Base-by-base conservation (phyloP, 1,140 invertebrate genomes). In the Thalassaphorura encarpata region DNA sequence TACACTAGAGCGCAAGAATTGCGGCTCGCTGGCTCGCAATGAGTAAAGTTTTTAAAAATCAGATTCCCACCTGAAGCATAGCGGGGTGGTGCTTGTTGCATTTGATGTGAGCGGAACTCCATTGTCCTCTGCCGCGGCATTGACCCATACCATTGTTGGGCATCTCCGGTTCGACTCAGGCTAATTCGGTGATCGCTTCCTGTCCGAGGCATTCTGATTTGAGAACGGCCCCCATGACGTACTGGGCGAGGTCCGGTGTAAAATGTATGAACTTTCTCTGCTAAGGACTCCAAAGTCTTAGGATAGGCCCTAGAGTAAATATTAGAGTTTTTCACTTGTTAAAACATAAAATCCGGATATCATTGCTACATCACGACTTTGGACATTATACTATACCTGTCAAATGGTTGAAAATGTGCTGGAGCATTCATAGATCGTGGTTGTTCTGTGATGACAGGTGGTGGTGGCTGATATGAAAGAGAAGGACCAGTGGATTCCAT, bases 231-330 rank as follows among this genome's bases (percentile, higher is more conserved):
- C 41, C 74, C 72, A n/a, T 77, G 75, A 62, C 74, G 75, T 56
- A 65, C 53, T 36, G 33, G 71, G 66, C 27, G 79, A 73, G 57
- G 78, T 79, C 66, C 79, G 81, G 61, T 62, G 71, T 87, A 86
- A 70, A 85, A 87, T 42, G 86, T 85, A 69, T 90, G 87, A 46
- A 89, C 85, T 75, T 90, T 89, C 70, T 92, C 88, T 0, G 88
- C 87, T 2, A 92, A 75, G 66, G 86, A 90, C 69, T 92, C 88
- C 47, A 91, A 69, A 0, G 89, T 92, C 68, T 90, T 89, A n/a
- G 88, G 87, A 71, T 91, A 90, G 18, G 81, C 82, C 28, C 85
- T 79, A 66, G 87, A 85, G 63, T 76, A 78, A 69, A 87, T 89
- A 65, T 86, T 83, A 36, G 85, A 83, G 45, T 83, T 18, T 43